Percentiles rank a stretch among this genome's conserved stretches.
Evolutionary conservation across 2,113 vertebrate genomes (phyloP).

Genomic region (Nothoprocta pentlandii): DNA sequence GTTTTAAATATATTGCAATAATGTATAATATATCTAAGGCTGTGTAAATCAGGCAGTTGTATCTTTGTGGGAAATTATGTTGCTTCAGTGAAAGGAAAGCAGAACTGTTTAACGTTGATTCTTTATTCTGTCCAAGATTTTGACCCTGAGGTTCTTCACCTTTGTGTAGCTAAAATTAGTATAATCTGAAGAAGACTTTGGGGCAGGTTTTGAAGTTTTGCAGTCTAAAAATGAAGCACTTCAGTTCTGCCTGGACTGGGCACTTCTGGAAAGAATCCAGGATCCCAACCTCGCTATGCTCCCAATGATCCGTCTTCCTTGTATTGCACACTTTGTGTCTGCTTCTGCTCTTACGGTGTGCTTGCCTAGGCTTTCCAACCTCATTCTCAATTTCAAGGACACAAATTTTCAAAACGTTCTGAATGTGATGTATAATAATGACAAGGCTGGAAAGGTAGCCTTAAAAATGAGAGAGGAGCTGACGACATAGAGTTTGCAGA

Average conservation of each 20-base stretch:
- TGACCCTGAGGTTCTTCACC: not conserved
- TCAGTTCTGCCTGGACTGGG: rapidly evolving
- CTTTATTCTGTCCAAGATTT: not conserved
- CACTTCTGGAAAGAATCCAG: not conserved
- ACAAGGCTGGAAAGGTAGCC: not conserved
- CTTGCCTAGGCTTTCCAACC: not conserved
- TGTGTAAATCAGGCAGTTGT: not conserved
- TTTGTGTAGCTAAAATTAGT: not conserved
- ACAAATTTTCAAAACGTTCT: not conserved
- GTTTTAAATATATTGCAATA: not conserved
- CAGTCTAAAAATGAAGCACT: not conserved
- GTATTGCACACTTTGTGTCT: not conserved
- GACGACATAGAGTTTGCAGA: not conserved
- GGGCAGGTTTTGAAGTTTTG: not conserved
- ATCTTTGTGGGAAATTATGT: not conserved
- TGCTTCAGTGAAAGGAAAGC: not conserved
- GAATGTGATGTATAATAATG: rapidly evolving
- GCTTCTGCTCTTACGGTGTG: not conserved
- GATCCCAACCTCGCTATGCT: rapidly evolving
- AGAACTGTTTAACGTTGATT: not conserved
- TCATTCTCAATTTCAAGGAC: not conserved
- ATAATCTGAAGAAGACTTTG: not conserved
- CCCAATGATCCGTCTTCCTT: not conserved
- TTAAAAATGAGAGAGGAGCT: not conserved
- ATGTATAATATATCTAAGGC: rapidly evolving